Evolutionary conservation across 2,113 vertebrate species (phyloP).

Genomic region (Todiramphus chloris): DNA sequence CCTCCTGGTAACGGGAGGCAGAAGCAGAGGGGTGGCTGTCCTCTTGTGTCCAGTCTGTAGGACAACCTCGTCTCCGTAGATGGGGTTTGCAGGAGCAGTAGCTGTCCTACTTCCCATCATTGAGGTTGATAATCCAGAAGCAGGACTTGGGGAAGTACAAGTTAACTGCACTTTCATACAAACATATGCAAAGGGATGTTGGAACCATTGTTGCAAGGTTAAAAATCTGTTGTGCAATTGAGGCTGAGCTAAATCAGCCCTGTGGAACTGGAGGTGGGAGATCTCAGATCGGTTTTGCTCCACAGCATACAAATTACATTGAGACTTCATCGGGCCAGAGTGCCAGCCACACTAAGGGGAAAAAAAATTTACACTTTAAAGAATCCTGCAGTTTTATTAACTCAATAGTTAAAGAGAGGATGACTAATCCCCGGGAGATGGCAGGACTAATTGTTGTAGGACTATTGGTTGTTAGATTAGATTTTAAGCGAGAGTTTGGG

Average conservation of each 20-base stretch:
- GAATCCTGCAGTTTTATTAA: background rate
- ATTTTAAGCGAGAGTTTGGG: background rate
- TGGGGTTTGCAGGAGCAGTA: background rate
- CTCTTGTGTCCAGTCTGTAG: accelerated
- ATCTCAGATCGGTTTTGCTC: background rate
- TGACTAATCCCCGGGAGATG: background rate
- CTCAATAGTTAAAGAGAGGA: background rate
- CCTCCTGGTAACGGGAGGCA: background rate
- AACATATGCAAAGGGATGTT: background rate
- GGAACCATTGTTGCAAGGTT: background rate
- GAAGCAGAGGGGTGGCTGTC: background rate
- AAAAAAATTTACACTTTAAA: background rate
- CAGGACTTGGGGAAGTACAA: accelerated
- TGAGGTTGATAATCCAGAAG: background rate
- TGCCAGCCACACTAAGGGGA: background rate
- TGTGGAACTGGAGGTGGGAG: background rate
- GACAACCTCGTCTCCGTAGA: background rate
- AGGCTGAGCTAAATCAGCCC: background rate
- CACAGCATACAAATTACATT: accelerated
- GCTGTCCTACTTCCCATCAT: accelerated
- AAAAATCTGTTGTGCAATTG: background rate
- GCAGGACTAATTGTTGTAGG: background rate
- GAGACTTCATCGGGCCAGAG: background rate
- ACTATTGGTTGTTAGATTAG: background rate
- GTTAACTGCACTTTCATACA: background rate